Evolutionary conservation across 2,797 vertebrate genomes (phyloP), one percentile per base, ranked within the genome.

Genomic region (Oreochromis grahami): DNA sequence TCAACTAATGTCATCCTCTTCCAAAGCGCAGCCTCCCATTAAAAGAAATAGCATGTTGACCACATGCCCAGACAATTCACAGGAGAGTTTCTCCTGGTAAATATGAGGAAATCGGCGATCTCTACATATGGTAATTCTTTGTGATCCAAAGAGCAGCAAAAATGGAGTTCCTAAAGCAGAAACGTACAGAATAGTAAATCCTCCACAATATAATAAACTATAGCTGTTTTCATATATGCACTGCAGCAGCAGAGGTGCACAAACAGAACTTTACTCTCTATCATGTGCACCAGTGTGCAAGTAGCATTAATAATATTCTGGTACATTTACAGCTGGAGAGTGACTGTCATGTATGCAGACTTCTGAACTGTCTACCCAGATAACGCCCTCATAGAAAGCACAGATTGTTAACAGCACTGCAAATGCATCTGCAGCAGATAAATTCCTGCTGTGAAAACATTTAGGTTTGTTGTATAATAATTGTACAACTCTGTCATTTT

Each of bases 61-160:
- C 36, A 38, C 21, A 17, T 70, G n/a, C 21, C 65, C 5, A 85
- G 76, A 85, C 74, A 80, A 55, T 82, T 88, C 15, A 88, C 19
- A 55, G 86, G 82, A 88, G 91, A 79, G 63, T 86, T 82, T 80
- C 24, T 77, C 55, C 52, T 60, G 43, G 74, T 88, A 86, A 90
- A 90, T 85, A 87, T 80, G 76, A 90, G 86, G 76, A 80, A 36
- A 12, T 50, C 74, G n/a, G 14, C 5, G 17, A 7, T 5, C 43
- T 45, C n/a, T 17, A 4, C 9, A 15, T 60, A 48, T 79, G 26
- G 14, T 53, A 8, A 76, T 2, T 17, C 8, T 77, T 29, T 11
- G 6, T 15, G 26, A 19, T 26, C 14, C 17, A 84, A 79, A 63
- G 58, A 19, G 50, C 53, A 51, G 74, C 34, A 21, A 34, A 14